Base-by-base conservation (phyloP, 1,140 invertebrate species). In the Neodiprion virginianus region DNA sequence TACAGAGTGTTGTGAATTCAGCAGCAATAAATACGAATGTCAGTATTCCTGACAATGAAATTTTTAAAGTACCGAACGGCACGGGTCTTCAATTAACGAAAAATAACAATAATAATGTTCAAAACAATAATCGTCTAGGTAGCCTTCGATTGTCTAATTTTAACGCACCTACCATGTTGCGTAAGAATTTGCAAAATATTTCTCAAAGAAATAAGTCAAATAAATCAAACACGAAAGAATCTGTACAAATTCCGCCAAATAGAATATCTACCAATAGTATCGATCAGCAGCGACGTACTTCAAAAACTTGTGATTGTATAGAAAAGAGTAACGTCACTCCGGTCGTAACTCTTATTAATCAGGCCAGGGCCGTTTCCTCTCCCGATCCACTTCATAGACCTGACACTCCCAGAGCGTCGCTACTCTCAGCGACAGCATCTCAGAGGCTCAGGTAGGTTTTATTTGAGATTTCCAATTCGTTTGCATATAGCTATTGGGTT, bases 311-410 rank as follows among this genome's bases (percentile, higher is more conserved):
- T 72, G 86, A 88, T 69, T 88, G 82, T 71, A 85, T 88, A 50
- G 87, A 86, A 67, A 86, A 86, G 70, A 82, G 80, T 48, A 83
- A 86, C 65, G 83, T 79, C 1, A 88, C 86, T 48, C 87, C 87
- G 14, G 80, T 88, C 10, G 79, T 88, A 23, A 79, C 81, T 76
- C 70, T 88, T 17, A 81, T 78, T 21, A 84, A 89, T 73, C 88
- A 89, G 67, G 84, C 89, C 72, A 83, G 89, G 76, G 89, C 89
- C 69, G 86, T 89, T 1, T 91, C 90, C 79, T 91, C 89, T 69
- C 89, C 90, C 69, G 89, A 89, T 85, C 88, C 90, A 74, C 84
- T 90, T 68, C 87, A 89, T 79, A 87, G 86, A 81, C 86, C 87
- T 76, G 87, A 89, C 79, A 84, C 84, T 78, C 83, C 85, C 66